These are phyloP conservation scores for Rhizomys pruinosus DNA, from an alignment of 2,113 vertebrate genomes.

Conservation along the genomic window DNA sequence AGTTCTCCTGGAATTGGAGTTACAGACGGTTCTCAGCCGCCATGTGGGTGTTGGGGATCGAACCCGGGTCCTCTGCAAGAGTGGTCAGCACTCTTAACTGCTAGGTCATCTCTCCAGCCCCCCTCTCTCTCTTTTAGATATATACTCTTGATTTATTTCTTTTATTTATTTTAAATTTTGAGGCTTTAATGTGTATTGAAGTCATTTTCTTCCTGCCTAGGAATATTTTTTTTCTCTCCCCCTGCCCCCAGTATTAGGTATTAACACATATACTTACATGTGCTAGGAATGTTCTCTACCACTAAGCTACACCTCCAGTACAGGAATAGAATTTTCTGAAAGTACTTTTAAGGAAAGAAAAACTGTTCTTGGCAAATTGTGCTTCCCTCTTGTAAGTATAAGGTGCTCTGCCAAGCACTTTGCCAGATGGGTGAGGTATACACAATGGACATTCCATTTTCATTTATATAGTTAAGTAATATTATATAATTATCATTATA, in stretches of 20 bases:
- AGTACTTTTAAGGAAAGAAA: slow-evolving; percentile 56
- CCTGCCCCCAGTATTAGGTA: background rate
- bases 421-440: background rate
- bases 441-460: background rate
- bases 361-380: background rate
- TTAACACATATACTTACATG: background rate
- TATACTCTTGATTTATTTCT: slow-evolving; percentile 11
- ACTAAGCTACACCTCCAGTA: background rate
- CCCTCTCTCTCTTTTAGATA: too few species aligned
- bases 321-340: slow-evolving; percentile 8
- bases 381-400: background rate
- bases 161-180: background rate
- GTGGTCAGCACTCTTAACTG: too few species aligned
- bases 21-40: too few species aligned
- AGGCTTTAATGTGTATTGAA: slow-evolving; percentile 16
- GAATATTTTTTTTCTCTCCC: background rate
- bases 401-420: background rate
- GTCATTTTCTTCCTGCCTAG: background rate
- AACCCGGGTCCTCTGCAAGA: too few species aligned
- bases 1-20: too few species aligned
- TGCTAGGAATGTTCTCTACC: background rate
- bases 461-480: slow-evolving; percentile 2
- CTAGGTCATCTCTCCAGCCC: too few species aligned
- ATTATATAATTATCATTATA: too few species aligned
- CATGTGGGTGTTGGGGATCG: too few species aligned